Percentiles rank a stretch among this genome's conserved stretches.
Evolutionary conservation across 2,113 vertebrate species (phyloP).

Genomic region (Pterocles burchelli): DNA sequence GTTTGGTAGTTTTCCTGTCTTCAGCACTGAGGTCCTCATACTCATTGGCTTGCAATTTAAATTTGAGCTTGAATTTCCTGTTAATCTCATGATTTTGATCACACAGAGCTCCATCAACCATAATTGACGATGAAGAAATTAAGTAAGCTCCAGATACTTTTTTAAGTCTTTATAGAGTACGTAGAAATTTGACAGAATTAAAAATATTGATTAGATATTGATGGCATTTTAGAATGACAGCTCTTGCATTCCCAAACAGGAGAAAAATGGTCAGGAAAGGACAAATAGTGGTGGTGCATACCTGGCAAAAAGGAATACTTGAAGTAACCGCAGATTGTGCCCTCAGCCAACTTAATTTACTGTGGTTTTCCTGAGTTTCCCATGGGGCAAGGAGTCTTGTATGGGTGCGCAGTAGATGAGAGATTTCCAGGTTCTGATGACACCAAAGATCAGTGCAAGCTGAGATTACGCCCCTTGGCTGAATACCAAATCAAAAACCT

Average conservation of each 20-base stretch:
- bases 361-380: neutral
- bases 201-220: neutral
- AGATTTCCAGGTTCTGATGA: neutral
- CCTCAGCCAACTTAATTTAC: neutral
- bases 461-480: neutral
- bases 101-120: neutral
- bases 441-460: neutral
- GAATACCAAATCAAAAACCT: neutral
- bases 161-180: neutral
- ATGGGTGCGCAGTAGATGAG: neutral
- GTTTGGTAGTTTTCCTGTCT: neutral
- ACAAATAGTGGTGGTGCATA: neutral
- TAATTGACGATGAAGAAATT: neutral
- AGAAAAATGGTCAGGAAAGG: neutral
- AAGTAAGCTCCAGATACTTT: neutral
- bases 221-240: neutral
- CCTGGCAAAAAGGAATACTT: neutral
- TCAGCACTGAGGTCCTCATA: neutral
- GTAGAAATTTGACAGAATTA: neutral
- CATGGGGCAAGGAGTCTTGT: neutral
- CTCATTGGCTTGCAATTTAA: neutral
- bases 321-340: neutral
- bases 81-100: neutral
- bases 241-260: neutral
- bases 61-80: neutral